A percentile compares a stretch with the other conserved stretches of the same genome.
phyloP scores from a whole-genome alignment of 2,797 vertebrate species.

The Octomys mimax region DNA sequence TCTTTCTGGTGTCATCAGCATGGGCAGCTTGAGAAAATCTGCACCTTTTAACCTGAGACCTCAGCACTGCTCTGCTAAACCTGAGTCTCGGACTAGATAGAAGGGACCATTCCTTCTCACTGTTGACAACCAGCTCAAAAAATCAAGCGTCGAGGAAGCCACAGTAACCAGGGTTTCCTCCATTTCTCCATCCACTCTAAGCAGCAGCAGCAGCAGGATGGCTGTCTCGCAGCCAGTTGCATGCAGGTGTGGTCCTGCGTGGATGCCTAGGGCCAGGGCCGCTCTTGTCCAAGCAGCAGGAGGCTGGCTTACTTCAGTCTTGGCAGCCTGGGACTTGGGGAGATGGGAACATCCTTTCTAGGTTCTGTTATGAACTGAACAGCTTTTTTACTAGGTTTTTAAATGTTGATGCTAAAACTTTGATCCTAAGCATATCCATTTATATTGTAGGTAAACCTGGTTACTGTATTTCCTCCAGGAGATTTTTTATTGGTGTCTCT shows the following conservation, averaged over 20 bases:
- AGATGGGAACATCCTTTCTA: neutral
- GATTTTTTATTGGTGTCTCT: neutral
- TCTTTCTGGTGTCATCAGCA: neutral
- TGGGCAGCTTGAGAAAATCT: neutral
- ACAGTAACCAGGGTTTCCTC: neutral
- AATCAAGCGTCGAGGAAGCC: neutral
- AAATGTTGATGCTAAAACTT: neutral
- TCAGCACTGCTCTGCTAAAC: neutral
- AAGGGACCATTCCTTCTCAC: neutral
- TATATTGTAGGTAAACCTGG: neutral
- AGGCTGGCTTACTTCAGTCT: neutral
- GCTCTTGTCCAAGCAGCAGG: too few species aligned
- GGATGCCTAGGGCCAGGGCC: neutral
- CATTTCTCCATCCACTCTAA: fast-evolving
- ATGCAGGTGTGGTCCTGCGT: fast-evolving
- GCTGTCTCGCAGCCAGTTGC: neutral
- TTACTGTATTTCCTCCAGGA: neutral
- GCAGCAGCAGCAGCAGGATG: neutral
- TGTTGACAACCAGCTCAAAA: neutral
- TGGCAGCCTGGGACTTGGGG: neutral
- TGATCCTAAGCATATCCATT: neutral
- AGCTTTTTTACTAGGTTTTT: neutral
- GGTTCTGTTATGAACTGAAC: neutral
- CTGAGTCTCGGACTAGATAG: neutral
- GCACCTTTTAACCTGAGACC: neutral